Base-by-base conservation (phyloP, 1,140 invertebrate species). In the Nephila pilipes region DNA sequence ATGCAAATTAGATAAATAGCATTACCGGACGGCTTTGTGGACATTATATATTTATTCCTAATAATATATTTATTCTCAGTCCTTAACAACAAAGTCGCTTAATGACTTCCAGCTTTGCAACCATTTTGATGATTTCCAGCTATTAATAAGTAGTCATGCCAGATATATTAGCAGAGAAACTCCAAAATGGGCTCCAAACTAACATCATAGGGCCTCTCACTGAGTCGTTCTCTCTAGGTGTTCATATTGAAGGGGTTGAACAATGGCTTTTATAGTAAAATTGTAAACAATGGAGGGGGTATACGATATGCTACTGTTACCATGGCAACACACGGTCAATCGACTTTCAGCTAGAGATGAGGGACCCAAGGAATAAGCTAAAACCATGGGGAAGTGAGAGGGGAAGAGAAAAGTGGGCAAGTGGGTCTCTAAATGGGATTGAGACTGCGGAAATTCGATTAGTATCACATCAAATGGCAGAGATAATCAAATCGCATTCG, bases 391-490 rank as follows among this genome's bases (percentile, higher is more conserved):
- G 69, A 36, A 16, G 60, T 16, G 18, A 55, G 46, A 20, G n/a
- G 75, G 75, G 75, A 22, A 80, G 88, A 36, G 85, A 87, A 87
- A 88, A 87, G 85, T 63, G 63, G 87, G 58, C 36, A 88, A 57
- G 88, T 69, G 36, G 54, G 69, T 22, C 80, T 57, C 90, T 81
- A 63, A 92, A 92, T 92, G 90, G 36, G 90, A 92, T 92, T 75
- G 90, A 75, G 80, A 46, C 83, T 75, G 90, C n/a, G 46, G 81
- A 85, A 92, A 92, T 92, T 85, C 83, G 65, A 92, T 92, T 92
- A 92, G 90, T 63, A 25, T 58, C 83, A 75, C 58, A 87, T 92
- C 90, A 92, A 87, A 85, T 75, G 58, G 54, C 54, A 55, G 83
- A 87, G 90, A 92, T 85, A 92, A 92, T 92, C 90, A 32, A 92